phyloP scores from a whole-genome alignment of 2,888 invertebrate species.

The Heliconius ismenius region DNA sequence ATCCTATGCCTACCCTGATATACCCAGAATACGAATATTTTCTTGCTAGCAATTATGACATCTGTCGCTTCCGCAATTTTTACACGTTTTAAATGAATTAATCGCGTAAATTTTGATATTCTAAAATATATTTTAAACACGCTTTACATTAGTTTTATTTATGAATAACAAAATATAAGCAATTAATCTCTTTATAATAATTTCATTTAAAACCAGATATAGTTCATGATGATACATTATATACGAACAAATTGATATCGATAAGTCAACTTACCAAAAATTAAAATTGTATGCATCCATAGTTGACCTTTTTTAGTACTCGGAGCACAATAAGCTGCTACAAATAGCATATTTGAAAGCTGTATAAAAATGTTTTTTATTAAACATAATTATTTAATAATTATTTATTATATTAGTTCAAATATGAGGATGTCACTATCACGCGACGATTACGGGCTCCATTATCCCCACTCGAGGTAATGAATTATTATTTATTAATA shows the following conservation, averaged over 20 bases:
- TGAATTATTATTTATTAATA: too few relatives aligned
- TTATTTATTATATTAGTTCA: too few relatives aligned
- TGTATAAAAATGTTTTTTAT: conserved; percentile 73
- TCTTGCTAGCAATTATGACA: background rate
- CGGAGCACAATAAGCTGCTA: conserved; percentile 90
- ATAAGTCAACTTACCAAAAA: conserved; percentile 84
- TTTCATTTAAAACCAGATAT: background rate
- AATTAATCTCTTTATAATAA: background rate
- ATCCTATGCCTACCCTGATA: too few relatives aligned
- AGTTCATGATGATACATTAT: background rate
- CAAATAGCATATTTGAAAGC: conserved; percentile 89
- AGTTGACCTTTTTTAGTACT: conserved; percentile 89
- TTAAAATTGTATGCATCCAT: conserved; percentile 90
- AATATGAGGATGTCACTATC: too few relatives aligned
- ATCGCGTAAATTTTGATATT: background rate
- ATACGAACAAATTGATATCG: background rate
- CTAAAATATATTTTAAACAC: background rate
- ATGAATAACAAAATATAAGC: background rate
- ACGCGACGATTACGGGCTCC: too few relatives aligned
- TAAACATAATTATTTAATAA: too few relatives aligned
- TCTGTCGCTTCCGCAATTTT: background rate
- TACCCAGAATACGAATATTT: background rate
- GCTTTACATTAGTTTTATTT: background rate
- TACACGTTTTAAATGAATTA: background rate
- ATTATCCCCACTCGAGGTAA: too few relatives aligned